A percentile compares a stretch with the other conserved stretches of the same genome.
These are phyloP conservation scores for Drosophila grimshawi DNA, from an alignment of 1,140 invertebrate genomes.

Conservation along the genomic window DNA sequence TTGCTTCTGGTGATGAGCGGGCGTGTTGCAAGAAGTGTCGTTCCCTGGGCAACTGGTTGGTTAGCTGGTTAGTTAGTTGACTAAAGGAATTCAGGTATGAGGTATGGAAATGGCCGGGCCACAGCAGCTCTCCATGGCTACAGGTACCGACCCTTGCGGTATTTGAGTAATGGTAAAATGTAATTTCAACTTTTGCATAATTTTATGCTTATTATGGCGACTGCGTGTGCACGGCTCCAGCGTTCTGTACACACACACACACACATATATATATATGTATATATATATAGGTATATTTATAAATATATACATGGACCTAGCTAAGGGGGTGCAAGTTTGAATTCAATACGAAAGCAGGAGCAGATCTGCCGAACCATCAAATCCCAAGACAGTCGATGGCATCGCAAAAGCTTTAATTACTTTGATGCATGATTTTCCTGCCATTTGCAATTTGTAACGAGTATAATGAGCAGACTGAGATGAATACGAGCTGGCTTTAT, in stretches of 20 bases:
- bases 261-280: background rate
- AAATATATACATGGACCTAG: constrained; percentile 8
- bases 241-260: constrained; percentile 4
- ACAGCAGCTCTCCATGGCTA: constrained; percentile 19
- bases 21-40: background rate
- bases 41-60: background rate
- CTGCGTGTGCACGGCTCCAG: constrained; percentile 3
- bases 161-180: constrained; percentile 70
- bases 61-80: background rate
- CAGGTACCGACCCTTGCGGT: constrained; percentile 50
- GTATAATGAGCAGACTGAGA: constrained; percentile 60
- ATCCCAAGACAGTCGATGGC: constrained; percentile 58
- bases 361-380: constrained; percentile 56
- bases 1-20: constrained; percentile 25
- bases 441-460: constrained; percentile 70
- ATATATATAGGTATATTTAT: background rate
- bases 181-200: constrained; percentile 81
- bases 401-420: constrained; percentile 71
- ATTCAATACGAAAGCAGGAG: constrained; percentile 7
- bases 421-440: constrained; percentile 81
- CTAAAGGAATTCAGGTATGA: background rate
- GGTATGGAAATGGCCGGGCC: constrained; percentile 7
- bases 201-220: constrained; percentile 74
- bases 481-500: constrained; percentile 22
- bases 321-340: constrained; percentile 1